These are phyloP conservation scores for Drosophila nasuta DNA, from an alignment of 1,140 invertebrate genomes.

Conservation along the genomic window DNA sequence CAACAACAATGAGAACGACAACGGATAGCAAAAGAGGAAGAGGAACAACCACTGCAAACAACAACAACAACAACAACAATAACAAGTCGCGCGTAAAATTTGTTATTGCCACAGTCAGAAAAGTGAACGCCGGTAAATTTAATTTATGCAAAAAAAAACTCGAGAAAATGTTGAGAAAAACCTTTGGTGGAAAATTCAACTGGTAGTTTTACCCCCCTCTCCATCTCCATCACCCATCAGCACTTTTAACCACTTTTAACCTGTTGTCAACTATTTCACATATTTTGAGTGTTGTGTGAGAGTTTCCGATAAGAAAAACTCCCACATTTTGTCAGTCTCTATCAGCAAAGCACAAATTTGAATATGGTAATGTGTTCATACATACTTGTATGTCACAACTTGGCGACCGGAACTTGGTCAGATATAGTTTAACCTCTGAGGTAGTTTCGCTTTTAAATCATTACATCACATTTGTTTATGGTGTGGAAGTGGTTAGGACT, in stretches of 20 bases:
- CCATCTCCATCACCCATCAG: too few species aligned
- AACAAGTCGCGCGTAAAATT: conserved; percentile 49
- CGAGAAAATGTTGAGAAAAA: not conserved
- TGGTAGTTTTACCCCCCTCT: conserved; percentile 18
- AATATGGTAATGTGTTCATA: conserved; percentile 31
- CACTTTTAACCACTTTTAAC: conserved; percentile 5
- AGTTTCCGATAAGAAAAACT: conserved; percentile 55
- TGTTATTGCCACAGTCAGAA: conserved; percentile 9
- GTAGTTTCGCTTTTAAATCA: not conserved
- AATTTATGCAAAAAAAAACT: conserved; percentile 24
- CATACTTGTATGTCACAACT: not conserved
- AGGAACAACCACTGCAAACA: conserved; percentile 9
- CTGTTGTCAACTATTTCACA: conserved; percentile 39
- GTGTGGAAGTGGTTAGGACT: conserved; percentile 1
- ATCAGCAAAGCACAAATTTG: conserved; percentile 24
- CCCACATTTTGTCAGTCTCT: conserved; percentile 52
- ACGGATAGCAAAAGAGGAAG: too few species aligned
- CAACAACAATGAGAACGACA: conserved; percentile 12
- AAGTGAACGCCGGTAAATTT: conserved; percentile 14
- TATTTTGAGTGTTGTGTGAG: conserved; percentile 51
- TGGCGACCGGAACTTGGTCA: conserved; percentile 25
- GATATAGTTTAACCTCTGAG: not conserved
- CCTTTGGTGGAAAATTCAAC: conserved; percentile 55
- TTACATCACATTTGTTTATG: not conserved
- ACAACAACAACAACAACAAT: conserved; percentile 33